Evolutionary conservation across 2,888 invertebrate genomes (phyloP).

Genomic region (Phortica okadai): DNA sequence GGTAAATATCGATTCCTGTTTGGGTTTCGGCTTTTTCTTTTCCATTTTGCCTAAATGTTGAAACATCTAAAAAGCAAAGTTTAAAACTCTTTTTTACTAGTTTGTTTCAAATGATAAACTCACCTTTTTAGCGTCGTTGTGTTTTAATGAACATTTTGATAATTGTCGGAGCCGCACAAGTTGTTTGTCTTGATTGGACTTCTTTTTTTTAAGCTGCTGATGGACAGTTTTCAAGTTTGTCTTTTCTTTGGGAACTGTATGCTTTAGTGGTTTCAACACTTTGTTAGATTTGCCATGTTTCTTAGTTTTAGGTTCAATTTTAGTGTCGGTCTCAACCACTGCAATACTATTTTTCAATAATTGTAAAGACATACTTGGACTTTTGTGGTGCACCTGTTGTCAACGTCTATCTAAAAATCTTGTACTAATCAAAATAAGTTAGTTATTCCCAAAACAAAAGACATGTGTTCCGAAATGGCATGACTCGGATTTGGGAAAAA

Average conservation of each 20-base stretch:
- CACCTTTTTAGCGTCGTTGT: background rate
- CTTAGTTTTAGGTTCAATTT: background rate
- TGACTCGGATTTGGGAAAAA: too few relatives aligned
- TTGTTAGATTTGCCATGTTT: background rate
- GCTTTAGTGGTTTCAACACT: background rate
- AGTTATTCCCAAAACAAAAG: too few relatives aligned
- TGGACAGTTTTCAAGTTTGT: too few relatives aligned
- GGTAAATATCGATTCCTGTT: background rate
- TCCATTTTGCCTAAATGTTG: background rate
- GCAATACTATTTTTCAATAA: constrained; percentile 3
- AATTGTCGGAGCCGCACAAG: background rate
- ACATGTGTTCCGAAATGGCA: too few relatives aligned
- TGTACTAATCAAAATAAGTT: too few relatives aligned
- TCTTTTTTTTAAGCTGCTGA: background rate
- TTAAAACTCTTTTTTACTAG: background rate
- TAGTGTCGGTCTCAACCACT: background rate
- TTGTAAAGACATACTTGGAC: background rate
- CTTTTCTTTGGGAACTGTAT: background rate
- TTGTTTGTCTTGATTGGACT: background rate
- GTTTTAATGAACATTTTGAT: background rate
- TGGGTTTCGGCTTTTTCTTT: background rate
- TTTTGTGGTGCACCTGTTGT: too few relatives aligned
- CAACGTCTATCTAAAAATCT: too few relatives aligned
- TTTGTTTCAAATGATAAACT: background rate
- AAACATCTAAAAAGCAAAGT: background rate